Conservation (phyloP, 2,113 vertebrate genomes). For the Pseudois nayaur region DNA sequence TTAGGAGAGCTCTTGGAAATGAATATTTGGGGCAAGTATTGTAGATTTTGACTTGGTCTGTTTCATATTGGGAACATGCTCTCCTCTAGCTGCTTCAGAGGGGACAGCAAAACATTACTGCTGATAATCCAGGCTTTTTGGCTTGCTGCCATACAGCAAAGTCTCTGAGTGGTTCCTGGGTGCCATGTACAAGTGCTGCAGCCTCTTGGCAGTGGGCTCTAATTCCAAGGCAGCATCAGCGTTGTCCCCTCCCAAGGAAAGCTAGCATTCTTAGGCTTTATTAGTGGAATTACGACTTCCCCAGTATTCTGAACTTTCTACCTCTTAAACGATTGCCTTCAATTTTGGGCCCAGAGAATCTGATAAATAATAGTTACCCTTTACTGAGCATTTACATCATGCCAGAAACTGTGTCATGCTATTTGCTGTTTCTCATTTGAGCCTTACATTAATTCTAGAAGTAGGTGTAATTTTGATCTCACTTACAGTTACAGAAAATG, state of each 20-base stretch:
- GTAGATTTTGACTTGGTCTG: not conserved
- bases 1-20: not conserved
- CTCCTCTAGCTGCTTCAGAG: not conserved
- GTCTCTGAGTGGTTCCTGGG: fast-evolving
- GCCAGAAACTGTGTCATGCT: not conserved
- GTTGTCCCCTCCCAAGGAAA: not conserved
- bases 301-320: not conserved
- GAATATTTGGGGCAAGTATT: not conserved
- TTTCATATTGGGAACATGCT: not conserved
- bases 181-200: fast-evolving
- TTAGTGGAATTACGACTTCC: not conserved
- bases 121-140: not conserved
- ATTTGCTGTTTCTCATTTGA: not conserved
- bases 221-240: too few species aligned
- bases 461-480: not conserved
- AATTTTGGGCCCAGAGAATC: not conserved
- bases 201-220: not conserved
- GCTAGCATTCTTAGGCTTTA: not conserved
- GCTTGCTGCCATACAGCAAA: not conserved
- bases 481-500: not conserved
- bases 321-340: not conserved
- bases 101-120: not conserved
- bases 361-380: not conserved
- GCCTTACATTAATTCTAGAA: not conserved
- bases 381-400: not conserved